phyloP scores from a whole-genome alignment of 2,888 invertebrate genomes.

The Yponomeuta plumbellus region DNA sequence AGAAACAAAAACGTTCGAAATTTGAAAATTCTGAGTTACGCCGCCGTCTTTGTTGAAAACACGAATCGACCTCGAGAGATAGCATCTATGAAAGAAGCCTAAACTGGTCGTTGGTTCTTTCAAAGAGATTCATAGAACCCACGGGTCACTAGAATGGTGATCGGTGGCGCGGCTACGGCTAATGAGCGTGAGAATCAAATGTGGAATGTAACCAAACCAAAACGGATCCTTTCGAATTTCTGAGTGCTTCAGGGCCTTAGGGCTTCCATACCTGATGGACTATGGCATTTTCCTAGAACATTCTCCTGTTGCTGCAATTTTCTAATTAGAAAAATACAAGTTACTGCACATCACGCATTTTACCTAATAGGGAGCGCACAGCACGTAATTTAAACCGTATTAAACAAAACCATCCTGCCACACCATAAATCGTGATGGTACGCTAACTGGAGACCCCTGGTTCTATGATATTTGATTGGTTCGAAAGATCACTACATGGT shows the following conservation, averaged over 20 bases:
- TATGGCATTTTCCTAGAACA: too few species aligned
- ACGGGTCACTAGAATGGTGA: neutral
- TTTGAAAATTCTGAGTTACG: neutral
- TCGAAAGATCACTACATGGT: neutral
- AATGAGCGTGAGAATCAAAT: constrained; percentile 26
- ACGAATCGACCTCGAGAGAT: constrained; percentile 1
- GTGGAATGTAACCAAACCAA: constrained; percentile 21
- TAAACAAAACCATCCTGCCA: neutral
- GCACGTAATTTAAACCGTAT: neutral
- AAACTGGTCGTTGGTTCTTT: neutral
- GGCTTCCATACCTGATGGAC: neutral
- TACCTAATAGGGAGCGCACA: neutral
- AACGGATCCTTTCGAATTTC: constrained; percentile 22
- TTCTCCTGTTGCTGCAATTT: neutral
- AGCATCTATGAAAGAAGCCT: neutral
- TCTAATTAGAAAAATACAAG: neutral
- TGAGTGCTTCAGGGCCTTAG: constrained; percentile 13
- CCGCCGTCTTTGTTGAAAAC: neutral
- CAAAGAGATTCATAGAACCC: neutral
- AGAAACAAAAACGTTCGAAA: neutral
- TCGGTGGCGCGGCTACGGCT: constrained; percentile 13
- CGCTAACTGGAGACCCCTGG: neutral
- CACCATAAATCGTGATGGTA: neutral
- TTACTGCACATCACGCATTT: neutral
- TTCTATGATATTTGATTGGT: neutral